Evolutionary conservation across 1,140 invertebrate species (phyloP), one percentile per base, ranked within the genome.

Genomic region (Parasteatoda tepidariorum): DNA sequence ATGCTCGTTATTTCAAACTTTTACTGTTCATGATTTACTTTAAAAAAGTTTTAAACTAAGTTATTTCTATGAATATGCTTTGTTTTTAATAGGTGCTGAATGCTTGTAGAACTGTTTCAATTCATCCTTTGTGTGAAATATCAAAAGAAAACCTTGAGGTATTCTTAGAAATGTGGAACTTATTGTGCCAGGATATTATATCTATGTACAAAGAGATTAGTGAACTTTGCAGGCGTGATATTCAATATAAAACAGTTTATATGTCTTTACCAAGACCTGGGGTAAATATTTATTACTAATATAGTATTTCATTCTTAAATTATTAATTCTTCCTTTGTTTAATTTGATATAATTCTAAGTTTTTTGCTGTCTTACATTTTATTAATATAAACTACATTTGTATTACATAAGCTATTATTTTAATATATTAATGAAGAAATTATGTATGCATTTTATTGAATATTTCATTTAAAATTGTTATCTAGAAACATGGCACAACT

Each of bases 121-220:
- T 94, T 87, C 94, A 98, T 91, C 96, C 97, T 0, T 93, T 93
- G 67, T 98, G 97, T 88, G 96, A 98, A 90, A 98, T 98, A 84
- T 96, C 97, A 54, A 94, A 97, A 88, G 98, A 99, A 89, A 99
- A 99, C 91, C 57, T 99, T 18, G 97, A 99, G 91, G 96, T 98
- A 64, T 99, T 99, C 89, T 93, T 96, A 55, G 97, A 99, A 88
- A 97, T 97, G 92, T 99, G 98, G 96, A 95, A 97, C 86, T 94
- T 95, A 90, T 90, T 98, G 57, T 94, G 97, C 85, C 93, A 93
- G 30, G 97, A 98, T 87, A 93, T 97, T 2, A 57, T 76, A 31
- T 76, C 71, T 18, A 70, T 76, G 33, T 74, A 73, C 22, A 75
- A 78, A 31, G 83, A 84, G 70, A 84, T 79, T 34, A 84, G 75